phyloP scores from a whole-genome alignment of 2,888 invertebrate species.

The Omphaloscelis lunosa region DNA sequence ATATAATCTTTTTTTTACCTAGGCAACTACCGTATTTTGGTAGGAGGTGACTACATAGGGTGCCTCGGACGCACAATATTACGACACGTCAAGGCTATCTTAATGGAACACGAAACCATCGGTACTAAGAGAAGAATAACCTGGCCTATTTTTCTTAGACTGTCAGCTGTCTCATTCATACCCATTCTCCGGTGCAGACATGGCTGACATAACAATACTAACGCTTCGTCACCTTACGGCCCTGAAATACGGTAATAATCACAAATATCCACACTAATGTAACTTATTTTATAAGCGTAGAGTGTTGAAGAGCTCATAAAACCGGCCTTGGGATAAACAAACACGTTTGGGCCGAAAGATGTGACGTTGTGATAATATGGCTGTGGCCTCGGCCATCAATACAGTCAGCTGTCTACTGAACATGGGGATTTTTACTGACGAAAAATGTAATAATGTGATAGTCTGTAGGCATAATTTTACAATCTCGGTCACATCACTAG shows the following conservation, averaged over 20 bases:
- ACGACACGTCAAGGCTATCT: not conserved
- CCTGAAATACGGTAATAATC: slow-evolving; percentile 37
- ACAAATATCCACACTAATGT: not conserved
- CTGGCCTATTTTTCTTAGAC: not conserved
- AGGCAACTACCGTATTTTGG: too few relatives aligned
- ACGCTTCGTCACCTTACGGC: slow-evolving; percentile 48
- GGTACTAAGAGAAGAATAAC: not conserved
- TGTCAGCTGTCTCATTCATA: slow-evolving; percentile 21
- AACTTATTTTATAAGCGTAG: slow-evolving; percentile 17
- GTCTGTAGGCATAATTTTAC: not conserved
- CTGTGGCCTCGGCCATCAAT: slow-evolving; percentile 40
- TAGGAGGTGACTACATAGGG: not conserved
- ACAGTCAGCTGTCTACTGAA: slow-evolving; percentile 16
- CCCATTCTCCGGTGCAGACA: not conserved
- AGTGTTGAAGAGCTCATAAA: slow-evolving; percentile 24
- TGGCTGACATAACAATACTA: slow-evolving; percentile 28
- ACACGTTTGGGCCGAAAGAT: slow-evolving; percentile 39
- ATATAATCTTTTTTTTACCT: too few relatives aligned
- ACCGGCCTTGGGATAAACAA: slow-evolving; percentile 47
- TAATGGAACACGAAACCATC: not conserved
- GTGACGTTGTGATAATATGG: slow-evolving; percentile 38
- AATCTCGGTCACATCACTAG: not conserved
- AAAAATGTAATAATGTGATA: not conserved
- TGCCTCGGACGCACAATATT: not conserved
- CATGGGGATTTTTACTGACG: not conserved